Evolutionary conservation across 2,113 vertebrate genomes (phyloP).

Genomic region (Phalacrocorax pelagicus): DNA sequence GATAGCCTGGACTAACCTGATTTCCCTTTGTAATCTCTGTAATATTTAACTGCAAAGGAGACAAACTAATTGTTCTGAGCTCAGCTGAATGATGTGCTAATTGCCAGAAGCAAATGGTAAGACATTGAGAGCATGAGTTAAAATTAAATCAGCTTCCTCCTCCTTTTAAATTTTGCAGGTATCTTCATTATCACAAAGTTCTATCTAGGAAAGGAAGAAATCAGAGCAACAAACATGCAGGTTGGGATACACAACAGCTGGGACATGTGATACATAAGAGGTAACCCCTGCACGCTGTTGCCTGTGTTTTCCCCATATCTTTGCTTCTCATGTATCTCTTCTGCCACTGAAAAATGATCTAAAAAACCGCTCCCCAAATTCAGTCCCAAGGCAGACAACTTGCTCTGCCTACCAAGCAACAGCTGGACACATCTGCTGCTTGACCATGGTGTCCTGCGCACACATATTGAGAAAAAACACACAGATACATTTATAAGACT

Average conservation of each 20-base stretch:
- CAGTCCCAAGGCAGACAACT: background rate
- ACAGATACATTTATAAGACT: background rate
- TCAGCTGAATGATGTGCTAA: background rate
- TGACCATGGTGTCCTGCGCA: background rate
- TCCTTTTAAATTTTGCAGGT: background rate
- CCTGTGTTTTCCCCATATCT: background rate
- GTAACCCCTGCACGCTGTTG: background rate
- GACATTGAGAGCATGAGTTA: background rate
- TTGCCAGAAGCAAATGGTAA: background rate
- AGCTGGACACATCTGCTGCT: background rate
- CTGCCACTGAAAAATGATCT: background rate
- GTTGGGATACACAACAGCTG: no score
- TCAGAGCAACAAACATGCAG: background rate
- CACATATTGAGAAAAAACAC: background rate
- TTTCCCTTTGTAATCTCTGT: background rate
- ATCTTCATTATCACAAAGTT: background rate
- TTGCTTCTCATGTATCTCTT: background rate
- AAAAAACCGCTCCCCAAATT: background rate
- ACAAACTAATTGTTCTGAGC: background rate
- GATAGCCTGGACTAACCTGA: background rate
- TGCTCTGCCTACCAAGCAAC: background rate
- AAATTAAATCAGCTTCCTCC: background rate
- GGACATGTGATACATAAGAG: background rate
- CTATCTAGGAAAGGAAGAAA: background rate
- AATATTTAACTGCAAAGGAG: background rate